These are phyloP conservation scores for Nycteola revayana DNA, from an alignment of 2,888 invertebrate species.

Conservation along the genomic window DNA sequence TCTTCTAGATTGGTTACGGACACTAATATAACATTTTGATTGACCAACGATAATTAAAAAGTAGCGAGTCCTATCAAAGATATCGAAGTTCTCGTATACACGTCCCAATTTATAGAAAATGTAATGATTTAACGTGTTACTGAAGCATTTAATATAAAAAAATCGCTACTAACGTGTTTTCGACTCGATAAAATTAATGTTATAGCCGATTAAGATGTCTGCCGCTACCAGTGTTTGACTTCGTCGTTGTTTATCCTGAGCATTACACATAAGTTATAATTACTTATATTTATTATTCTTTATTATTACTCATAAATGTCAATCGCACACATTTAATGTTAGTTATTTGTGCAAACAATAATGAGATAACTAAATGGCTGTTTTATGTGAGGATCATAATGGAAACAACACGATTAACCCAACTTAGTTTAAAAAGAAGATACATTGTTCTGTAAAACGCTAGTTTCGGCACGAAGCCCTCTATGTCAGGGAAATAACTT, in stretches of 20 bases:
- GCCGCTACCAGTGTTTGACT: conserved; percentile 26
- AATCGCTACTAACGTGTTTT: neutral
- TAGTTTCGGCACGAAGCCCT: conserved; percentile 77
- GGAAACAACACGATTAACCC: conserved; percentile 53
- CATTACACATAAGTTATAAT: conserved; percentile 15
- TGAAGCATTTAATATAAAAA: too few relatives aligned
- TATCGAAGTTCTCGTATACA: too few relatives aligned
- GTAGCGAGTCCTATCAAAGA: conserved; percentile 62
- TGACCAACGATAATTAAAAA: conserved; percentile 71
- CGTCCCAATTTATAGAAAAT: too few relatives aligned
- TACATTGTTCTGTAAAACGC: conserved; percentile 69
- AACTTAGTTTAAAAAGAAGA: conserved; percentile 68
- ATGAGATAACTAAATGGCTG: conserved; percentile 32
- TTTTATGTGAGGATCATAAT: conserved; percentile 48
- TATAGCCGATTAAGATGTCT: conserved; percentile 19
- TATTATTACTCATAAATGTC: conserved; percentile 32
- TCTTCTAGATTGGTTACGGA: conserved; percentile 57
- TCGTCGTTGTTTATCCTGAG: conserved; percentile 26
- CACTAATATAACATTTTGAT: conserved; percentile 53
- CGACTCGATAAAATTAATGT: conserved; percentile 20
- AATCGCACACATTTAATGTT: conserved; percentile 22
- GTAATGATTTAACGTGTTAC: conserved; percentile 20
- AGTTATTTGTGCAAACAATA: conserved; percentile 28
- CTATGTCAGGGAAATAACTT: conserved; percentile 60
- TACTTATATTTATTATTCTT: conserved; percentile 25